These are phyloP conservation scores for Branchipolynoe longqiensis DNA, from an alignment of 2,888 invertebrate species.

Conservation along the genomic window DNA sequence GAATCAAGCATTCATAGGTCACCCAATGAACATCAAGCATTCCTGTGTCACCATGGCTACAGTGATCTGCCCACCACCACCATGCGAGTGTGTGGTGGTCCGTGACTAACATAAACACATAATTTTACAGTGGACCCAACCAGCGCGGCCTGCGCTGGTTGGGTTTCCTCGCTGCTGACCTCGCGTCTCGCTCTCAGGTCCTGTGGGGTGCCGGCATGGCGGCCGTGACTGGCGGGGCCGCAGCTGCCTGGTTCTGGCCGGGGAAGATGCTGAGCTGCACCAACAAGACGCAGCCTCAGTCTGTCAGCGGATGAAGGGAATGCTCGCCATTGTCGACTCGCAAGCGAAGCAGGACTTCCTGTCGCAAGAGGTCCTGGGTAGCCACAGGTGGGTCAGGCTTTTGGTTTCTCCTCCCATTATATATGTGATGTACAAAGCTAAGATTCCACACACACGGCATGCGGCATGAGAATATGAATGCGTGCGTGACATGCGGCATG, in stretches of 20 bases:
- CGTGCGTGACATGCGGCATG: no score
- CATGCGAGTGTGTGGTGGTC: no score
- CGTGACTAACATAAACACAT: no score
- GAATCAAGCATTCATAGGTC: no score
- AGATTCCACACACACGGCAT: no score
- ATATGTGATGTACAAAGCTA: no score
- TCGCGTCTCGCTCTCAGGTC: slow-evolving; percentile 14
- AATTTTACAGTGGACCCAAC: no score
- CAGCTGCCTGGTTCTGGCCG: slow-evolving; percentile 10
- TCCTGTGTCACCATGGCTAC: background rate
- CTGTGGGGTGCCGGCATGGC: background rate
- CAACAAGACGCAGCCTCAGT: background rate
- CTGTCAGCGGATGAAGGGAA: background rate
- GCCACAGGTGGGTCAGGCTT: background rate
- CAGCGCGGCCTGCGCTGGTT: background rate
- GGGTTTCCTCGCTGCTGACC: background rate
- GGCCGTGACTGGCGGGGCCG: background rate
- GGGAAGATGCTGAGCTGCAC: background rate
- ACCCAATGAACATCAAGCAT: no score
- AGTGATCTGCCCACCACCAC: background rate
- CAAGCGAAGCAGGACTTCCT: background rate
- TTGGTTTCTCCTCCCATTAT: no score
- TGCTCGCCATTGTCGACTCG: slow-evolving; percentile 9
- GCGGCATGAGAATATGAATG: no score
- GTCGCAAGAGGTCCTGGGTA: background rate